Evolutionary conservation across 2,888 invertebrate species (phyloP), one percentile per base, ranked within the genome.

Genomic region (Galeruca laticollis): DNA sequence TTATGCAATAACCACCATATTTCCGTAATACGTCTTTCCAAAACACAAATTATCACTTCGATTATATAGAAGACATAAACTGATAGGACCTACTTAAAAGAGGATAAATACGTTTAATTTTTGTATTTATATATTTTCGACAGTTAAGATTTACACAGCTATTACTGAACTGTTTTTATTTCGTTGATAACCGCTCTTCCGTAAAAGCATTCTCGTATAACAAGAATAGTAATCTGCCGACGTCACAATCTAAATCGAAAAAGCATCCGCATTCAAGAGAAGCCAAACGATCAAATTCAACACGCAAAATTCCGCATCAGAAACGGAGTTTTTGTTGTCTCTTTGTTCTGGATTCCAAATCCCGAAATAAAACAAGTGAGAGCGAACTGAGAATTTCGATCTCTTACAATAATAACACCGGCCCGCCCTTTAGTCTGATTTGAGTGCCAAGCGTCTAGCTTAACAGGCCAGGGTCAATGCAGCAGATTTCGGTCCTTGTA

Each of bases 401-500:
- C 33, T 59, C 40, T 40, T 20, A 35, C 35, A 40, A 40, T 59
- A 35, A 18, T 40, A 40, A 18, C 8, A 6, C 8, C n/a, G 26
- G 60, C 43, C 47, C 60, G 21, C 47, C 60, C 47, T 60, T 51
- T 61, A 6, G 49, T 51, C 51, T 51, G 49, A 21, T 61, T 31
- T 8, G 51, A 49, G 51, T 15, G 47, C 51, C 49, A 60, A 57
- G 35, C 31, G 51, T n/a, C 51, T 49, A 37, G 61, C 35, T 61
- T 61, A 61, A 31, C 51, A 49, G 61, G 61, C 49, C 61, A 61
- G 49, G 61, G 61, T 51, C 49, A 61, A 61, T 51, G 35, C 51
- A 33, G 61, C n/a, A 18, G 49, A 51, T 31, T 47, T 43, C 9
- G 33, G 61, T 49, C 35, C 51, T 61, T 61, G 61, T 61, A 49